A percentile compares a stretch with the other conserved stretches of the same genome.
phyloP scores from a whole-genome alignment of 2,113 vertebrate species.

The Naja naja region DNA sequence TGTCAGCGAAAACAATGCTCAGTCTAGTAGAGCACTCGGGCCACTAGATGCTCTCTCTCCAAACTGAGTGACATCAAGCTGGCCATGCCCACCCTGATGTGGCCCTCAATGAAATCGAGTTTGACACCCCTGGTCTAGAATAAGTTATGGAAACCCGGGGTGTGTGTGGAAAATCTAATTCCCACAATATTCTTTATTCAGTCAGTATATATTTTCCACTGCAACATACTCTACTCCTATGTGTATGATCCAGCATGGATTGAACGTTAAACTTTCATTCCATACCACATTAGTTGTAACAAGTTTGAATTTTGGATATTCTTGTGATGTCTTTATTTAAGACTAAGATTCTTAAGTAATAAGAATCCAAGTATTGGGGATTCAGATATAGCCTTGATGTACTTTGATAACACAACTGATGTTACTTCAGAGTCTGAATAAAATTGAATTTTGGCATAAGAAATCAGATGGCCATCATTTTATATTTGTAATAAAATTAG shows the following conservation, averaged over 20 bases:
- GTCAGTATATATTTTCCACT: neutral
- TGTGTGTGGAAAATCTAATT: neutral
- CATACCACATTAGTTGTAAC: neutral
- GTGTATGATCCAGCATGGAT: neutral
- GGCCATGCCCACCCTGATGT: no score
- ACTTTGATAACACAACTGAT: neutral
- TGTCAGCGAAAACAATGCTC: no score
- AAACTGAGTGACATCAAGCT: neutral
- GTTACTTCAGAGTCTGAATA: neutral
- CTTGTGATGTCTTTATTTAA: neutral
- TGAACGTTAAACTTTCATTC: neutral
- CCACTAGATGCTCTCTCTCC: no score
- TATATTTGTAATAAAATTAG: neutral
- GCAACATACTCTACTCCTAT: neutral
- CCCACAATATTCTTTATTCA: neutral
- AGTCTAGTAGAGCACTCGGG: no score
- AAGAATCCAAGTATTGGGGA: neutral
- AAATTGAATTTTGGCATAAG: neutral
- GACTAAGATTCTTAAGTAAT: neutral
- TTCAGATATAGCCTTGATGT: neutral
- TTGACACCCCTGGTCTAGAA: neutral
- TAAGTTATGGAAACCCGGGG: neutral
- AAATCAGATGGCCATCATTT: neutral
- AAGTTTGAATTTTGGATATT: neutral
- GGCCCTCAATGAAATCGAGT: no score